Base-by-base conservation (phyloP, 2,797 vertebrate genomes). In the Crax fasciolata region DNA sequence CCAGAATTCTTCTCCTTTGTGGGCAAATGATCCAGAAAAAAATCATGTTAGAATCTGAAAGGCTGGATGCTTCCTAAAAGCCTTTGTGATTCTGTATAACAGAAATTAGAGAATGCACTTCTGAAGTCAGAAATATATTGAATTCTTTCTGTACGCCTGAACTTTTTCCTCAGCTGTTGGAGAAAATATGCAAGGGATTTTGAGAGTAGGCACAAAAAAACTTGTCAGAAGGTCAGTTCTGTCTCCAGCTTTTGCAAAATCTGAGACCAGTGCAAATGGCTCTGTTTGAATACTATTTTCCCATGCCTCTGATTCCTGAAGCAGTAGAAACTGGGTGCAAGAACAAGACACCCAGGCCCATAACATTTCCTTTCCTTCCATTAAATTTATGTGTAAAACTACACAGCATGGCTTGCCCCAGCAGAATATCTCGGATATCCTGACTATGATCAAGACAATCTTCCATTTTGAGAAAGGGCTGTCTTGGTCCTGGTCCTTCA, bases 21-120 rank as follows among this genome's bases (percentile, higher is more conserved):
- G 38, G 28, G 14, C 13, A 90, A 66, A 90, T 59, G n/a, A 92
- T 84, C 23, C 49, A 79, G 81, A 77, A 88, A 59, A 86, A 74
- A 85, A n/a, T 44, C 39, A 61, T 3, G 5, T 83, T 67, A 72
- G n/a, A 67, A 19, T 57, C 52, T 63, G 67, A 30, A 4, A 85
- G 39, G 10, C 17, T 87, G 18, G 9, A 51, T 83, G 54, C 28
- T 76, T 87, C 41, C 32, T 30, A 8, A 55, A 65, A 80, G 6
- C 13, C 3, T 44, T 65, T 65, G 43, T 92, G 11, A 51, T 80
- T 70, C 32, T 57, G 27, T 67, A 54, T 15, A 70, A 32, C 21
- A 74, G 63, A 65, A 87, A 65, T 80, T 59, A 61, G 49, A 85
- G 38, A 84, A 43, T 61, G 57, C 1, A 21, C 39, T 89, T 92